Conservation (phyloP, 2,888 invertebrate species). For the Meiosimyza platycephala region DNA sequence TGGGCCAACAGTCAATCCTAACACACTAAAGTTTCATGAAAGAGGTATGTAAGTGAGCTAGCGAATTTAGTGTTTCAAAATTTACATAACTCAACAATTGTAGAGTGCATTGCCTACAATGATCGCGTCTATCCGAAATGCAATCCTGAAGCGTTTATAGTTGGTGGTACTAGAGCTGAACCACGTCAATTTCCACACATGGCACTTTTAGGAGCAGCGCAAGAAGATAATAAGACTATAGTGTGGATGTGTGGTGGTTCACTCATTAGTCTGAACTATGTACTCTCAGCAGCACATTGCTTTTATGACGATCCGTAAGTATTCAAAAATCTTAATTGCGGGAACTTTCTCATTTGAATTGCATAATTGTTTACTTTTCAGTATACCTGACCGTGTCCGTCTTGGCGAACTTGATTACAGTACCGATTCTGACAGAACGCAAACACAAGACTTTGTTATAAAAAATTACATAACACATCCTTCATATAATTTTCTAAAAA, state of each 20-base stretch:
- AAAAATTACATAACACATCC: conserved; percentile 64
- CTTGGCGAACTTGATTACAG: conserved; percentile 64
- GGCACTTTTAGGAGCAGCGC: conserved; percentile 49
- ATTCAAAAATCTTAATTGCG: neutral
- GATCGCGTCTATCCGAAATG: conserved; percentile 41
- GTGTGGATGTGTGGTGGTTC: conserved; percentile 71
- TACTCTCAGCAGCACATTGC: conserved; percentile 74
- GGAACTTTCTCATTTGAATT: neutral
- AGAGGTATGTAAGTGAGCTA: no score
- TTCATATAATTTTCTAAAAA: conserved; percentile 62
- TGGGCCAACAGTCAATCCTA: no score
- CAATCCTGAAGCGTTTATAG: conserved; percentile 40
- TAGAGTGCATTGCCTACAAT: conserved; percentile 25
- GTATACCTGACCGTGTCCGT: conserved; percentile 54
- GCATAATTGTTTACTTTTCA: neutral
- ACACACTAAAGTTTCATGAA: no score
- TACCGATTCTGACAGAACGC: conserved; percentile 54
- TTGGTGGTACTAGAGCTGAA: conserved; percentile 47
- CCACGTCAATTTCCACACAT: conserved; percentile 55
- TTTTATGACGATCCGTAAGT: conserved; percentile 44
- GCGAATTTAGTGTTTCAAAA: no score
- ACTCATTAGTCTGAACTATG: conserved; percentile 69
- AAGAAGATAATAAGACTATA: conserved; percentile 38
- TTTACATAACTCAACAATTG: neutral
- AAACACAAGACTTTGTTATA: conserved; percentile 58